These are phyloP conservation scores for Zaprionus camerounensis DNA, from an alignment of 1,140 invertebrate genomes.

Conservation along the genomic window DNA sequence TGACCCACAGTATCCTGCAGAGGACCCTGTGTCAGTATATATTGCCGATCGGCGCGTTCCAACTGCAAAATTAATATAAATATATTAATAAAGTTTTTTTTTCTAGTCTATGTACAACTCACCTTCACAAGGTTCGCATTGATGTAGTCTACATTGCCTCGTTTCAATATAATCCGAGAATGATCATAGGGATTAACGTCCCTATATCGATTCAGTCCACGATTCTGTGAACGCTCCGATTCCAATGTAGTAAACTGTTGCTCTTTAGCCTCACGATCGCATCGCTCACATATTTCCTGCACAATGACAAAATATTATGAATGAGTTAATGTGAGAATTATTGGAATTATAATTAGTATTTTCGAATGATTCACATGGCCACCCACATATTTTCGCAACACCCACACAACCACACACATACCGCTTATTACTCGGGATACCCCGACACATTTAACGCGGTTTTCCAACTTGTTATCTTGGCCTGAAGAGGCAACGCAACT, in stretches of 20 bases:
- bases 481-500: neutral
- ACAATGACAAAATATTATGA: constrained; percentile 30
- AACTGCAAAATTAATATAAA: constrained; percentile 85
- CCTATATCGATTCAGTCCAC: constrained; percentile 91
- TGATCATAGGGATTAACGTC: constrained; percentile 98
- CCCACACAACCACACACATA: neutral
- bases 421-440: neutral
- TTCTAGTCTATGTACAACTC: constrained; percentile 45
- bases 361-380: constrained; percentile 17
- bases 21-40: constrained; percentile 97
- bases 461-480: constrained; percentile 25
- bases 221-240: constrained; percentile 85
- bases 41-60: constrained; percentile 92
- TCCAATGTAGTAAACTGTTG: constrained; percentile 87
- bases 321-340: constrained; percentile 2
- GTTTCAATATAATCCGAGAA: constrained; percentile 92
- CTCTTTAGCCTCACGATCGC: constrained; percentile 83
- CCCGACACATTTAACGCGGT: neutral
- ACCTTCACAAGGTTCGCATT: constrained; percentile 96
- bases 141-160: constrained; percentile 92
- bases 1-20: constrained; percentile 93
- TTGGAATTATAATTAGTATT: constrained; percentile 1
- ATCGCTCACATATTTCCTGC: constrained; percentile 85
- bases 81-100: neutral
- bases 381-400: neutral